These are phyloP conservation scores for Bujurquina vittata DNA, from an alignment of 2,113 vertebrate genomes.

Conservation along the genomic window DNA sequence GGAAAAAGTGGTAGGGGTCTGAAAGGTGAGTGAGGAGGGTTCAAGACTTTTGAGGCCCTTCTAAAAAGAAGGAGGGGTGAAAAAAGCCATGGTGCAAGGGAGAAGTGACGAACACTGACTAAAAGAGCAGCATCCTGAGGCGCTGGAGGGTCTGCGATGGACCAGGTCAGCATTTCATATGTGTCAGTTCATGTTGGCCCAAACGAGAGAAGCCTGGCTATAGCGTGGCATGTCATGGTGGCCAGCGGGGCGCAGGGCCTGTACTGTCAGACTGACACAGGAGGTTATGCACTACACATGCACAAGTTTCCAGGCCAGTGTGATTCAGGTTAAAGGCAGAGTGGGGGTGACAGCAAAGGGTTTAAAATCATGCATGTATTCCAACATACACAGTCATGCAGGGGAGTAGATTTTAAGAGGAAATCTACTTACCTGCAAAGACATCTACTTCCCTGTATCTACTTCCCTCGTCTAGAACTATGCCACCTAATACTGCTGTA, in stretches of 20 bases:
- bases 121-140: slow-evolving; percentile 75
- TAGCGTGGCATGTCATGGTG: slow-evolving; percentile 60
- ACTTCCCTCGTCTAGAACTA: slow-evolving; percentile 6
- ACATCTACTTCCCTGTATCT: too few species aligned
- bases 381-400: background rate
- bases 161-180: slow-evolving; percentile 79
- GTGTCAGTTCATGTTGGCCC: slow-evolving; percentile 76
- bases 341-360: slow-evolving; percentile 14
- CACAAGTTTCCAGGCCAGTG: slow-evolving; percentile 39
- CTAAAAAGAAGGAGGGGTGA: background rate
- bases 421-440: background rate
- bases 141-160: slow-evolving; percentile 56
- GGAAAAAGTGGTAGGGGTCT: slow-evolving; percentile 7
- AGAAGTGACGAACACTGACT: slow-evolving; percentile 40
- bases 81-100: background rate
- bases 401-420: background rate
- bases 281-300: slow-evolving; percentile 62
- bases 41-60: slow-evolving; percentile 40
- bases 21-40: slow-evolving; percentile 25
- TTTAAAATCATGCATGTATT: slow-evolving; percentile 1
- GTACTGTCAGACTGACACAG: slow-evolving; percentile 74
- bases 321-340: slow-evolving; percentile 41
- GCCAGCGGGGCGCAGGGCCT: slow-evolving; percentile 59
- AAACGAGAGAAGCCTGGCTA: slow-evolving; percentile 57
- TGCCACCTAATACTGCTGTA: background rate